Evolutionary conservation across 2,888 invertebrate species (phyloP), one percentile per base, ranked within the genome.

Genomic region (Melipona beecheii): DNA sequence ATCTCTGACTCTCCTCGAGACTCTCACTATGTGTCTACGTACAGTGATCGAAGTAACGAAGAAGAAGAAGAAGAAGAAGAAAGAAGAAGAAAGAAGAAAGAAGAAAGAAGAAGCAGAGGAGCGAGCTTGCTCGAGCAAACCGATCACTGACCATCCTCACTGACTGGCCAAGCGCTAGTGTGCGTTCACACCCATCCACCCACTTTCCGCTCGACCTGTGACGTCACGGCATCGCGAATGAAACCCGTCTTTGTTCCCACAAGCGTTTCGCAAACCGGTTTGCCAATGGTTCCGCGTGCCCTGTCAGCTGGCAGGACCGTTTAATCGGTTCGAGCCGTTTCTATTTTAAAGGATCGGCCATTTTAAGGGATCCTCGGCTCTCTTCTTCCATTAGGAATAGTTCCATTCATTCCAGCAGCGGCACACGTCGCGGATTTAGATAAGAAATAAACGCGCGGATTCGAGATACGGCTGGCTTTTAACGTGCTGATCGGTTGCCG

Each of bases 171-270:
- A 52, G 43, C 71, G 31, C 64, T 75, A 11, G 80, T 75, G 79
- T 74, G 75, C 70, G 85, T 77, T 82, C 81, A 83, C 88, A 84
- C 82, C 80, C 87, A 87, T 77, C 92, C 90, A 90, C 89, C 89
- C 90, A 89, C 90, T 87, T 88, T 87, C 86, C 83, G 85, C 86
- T 88, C 83, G 78, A 77, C 78, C 78, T 76, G 88, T 93, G 93
- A 93, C 93, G 93, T 93, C 93, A 93, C 87, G 81, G 71, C 64
- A 81, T 81, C 79, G 88, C 89, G 89, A 88, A 91, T 91, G 83
- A 84, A 93, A 93, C 93, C 92, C 89, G 93, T 93, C 93, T 93
- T 93, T 93, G 93, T 93, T 93, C 93, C 90, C 91, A 92, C 90
- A 90, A 91, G 91, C 91, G 91, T 91, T 91, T 90, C 86, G 89